Percentiles rank a stretch among this genome's conserved stretches.
Conservation (phyloP, 2,888 invertebrate genomes). For the Melolontha melolontha region DNA sequence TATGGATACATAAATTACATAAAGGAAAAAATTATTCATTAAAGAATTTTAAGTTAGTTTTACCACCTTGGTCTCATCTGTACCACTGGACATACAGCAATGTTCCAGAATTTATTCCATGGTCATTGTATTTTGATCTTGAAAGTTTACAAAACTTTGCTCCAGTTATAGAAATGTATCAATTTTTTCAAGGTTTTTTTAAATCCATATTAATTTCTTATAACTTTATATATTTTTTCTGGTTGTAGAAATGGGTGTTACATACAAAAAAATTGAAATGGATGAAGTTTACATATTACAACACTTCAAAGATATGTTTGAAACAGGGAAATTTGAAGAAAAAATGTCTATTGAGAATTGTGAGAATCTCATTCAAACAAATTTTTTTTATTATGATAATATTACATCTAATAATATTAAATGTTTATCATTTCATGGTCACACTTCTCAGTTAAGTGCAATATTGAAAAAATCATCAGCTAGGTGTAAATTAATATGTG, state of each 20-base stretch:
- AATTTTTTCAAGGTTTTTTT: conserved; percentile 76
- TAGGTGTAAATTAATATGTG: conserved; percentile 59
- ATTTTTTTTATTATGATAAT: conserved; percentile 81
- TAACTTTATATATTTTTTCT: not conserved
- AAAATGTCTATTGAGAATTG: conserved; percentile 79
- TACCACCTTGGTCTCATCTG: conserved; percentile 93
- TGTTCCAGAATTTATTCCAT: conserved; percentile 75
- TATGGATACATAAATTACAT: conserved; percentile 79
- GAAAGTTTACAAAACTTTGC: conserved; percentile 80
- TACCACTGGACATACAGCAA: conserved; percentile 86
- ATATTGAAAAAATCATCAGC: conserved; percentile 69
- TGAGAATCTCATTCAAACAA: conserved; percentile 61
- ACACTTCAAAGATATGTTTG: conserved; percentile 88
- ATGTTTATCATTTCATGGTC: conserved; percentile 89
- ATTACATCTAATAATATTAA: conserved; percentile 73
- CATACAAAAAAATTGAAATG: conserved; percentile 67
- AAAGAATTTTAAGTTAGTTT: conserved; percentile 74
- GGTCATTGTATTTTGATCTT: conserved; percentile 90
- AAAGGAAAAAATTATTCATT: conserved; percentile 64
- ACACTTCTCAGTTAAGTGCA: conserved; percentile 73
- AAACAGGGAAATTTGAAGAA: conserved; percentile 83
- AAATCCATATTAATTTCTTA: not conserved
- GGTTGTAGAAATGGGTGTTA: conserved; percentile 66
- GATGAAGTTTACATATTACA: conserved; percentile 86
- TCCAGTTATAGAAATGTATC: conserved; percentile 88